These are phyloP conservation scores for Pantala flavescens DNA, from an alignment of 1,140 invertebrate species.

Conservation along the genomic window DNA sequence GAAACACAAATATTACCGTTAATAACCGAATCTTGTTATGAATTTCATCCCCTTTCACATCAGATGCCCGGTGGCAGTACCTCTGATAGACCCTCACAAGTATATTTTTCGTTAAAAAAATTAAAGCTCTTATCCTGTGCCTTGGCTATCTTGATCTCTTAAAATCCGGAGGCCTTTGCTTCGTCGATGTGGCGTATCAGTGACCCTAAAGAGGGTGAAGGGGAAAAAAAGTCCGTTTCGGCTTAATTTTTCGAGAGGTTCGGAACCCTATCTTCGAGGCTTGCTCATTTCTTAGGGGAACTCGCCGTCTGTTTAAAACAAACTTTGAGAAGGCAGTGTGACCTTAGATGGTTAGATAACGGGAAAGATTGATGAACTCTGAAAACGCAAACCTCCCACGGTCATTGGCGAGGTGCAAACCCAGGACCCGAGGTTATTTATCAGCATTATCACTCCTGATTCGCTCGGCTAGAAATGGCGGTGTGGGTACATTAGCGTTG, in stretches of 20 bases:
- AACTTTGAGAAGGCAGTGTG: constrained; percentile 5
- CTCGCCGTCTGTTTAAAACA: background rate
- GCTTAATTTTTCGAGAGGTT: background rate
- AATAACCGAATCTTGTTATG: too few relatives aligned
- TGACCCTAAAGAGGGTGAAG: background rate
- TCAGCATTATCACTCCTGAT: too few relatives aligned
- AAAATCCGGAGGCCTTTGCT: background rate
- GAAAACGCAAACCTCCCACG: background rate
- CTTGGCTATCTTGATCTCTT: background rate
- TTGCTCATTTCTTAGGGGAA: background rate
- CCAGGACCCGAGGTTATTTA: too few relatives aligned
- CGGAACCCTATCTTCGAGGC: background rate
- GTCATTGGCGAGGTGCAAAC: too few relatives aligned
- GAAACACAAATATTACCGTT: too few relatives aligned
- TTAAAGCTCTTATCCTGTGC: background rate
- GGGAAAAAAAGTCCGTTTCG: background rate
- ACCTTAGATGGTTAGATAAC: background rate
- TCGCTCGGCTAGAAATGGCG: too few relatives aligned
- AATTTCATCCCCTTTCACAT: too few relatives aligned
- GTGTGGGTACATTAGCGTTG: too few relatives aligned
- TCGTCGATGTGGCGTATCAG: too few relatives aligned
- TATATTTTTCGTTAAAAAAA: too few relatives aligned
- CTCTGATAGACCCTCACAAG: too few relatives aligned
- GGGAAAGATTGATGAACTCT: background rate
- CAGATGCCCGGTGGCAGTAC: too few relatives aligned